Conservation (phyloP, 2,113 vertebrate species). For the Gobius niger region DNA sequence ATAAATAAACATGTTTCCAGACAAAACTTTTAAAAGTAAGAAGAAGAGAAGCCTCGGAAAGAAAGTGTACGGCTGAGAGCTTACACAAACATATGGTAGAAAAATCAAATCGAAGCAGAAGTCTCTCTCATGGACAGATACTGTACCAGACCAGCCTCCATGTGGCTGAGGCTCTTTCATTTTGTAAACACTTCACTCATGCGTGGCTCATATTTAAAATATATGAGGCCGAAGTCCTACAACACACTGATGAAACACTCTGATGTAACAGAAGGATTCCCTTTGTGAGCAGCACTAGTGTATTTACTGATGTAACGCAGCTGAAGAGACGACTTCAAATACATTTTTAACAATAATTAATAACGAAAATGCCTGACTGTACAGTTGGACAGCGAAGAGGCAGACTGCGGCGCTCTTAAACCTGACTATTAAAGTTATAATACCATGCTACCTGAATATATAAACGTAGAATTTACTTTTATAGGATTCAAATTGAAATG, state of each 20-base stretch:
- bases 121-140: no score
- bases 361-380: not conserved
- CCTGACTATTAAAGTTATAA: not conserved
- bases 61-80: no score
- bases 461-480: not conserved
- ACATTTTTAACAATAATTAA: not conserved
- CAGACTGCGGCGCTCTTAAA: not conserved
- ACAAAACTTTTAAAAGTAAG: no score
- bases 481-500: not conserved
- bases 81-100: no score
- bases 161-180: not conserved
- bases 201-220: not conserved
- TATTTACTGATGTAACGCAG: not conserved
- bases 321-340: not conserved
- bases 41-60: no score
- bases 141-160: no score
- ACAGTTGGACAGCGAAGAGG: not conserved
- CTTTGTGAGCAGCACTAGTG: not conserved
- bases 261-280: not conserved
- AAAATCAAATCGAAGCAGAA: no score
- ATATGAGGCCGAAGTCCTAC: not conserved
- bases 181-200: not conserved
- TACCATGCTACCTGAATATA: not conserved
- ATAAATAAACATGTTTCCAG: no score
- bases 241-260: not conserved